Conservation (phyloP, 2,797 vertebrate species). For the Centropyge bicolor region DNA sequence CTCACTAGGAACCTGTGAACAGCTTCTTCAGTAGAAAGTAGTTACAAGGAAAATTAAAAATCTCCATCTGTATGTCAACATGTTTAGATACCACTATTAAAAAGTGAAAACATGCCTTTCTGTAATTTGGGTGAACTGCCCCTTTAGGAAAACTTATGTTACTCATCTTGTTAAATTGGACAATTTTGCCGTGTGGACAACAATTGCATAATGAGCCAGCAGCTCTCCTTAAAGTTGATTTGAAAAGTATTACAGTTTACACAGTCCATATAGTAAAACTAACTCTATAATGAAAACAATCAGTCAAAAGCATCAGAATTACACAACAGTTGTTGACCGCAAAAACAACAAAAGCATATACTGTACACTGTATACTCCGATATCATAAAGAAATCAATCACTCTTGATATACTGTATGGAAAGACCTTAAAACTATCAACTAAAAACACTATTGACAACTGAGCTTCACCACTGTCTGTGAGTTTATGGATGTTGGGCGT, state of each 20-base stretch:
- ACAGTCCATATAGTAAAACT: slow-evolving; percentile 56
- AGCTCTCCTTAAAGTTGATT: slow-evolving; percentile 60
- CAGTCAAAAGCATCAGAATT: slow-evolving; percentile 67
- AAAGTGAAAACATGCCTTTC: neutral
- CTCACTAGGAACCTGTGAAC: neutral
- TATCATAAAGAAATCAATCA: slow-evolving; percentile 59
- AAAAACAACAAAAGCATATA: slow-evolving; percentile 59
- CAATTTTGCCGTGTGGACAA: slow-evolving; percentile 50
- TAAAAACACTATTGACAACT: slow-evolving; percentile 59
- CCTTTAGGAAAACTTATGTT: neutral
- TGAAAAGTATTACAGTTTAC: slow-evolving; percentile 49
- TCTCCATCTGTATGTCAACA: neutral
- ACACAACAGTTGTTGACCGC: slow-evolving; percentile 54
- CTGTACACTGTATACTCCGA: slow-evolving; percentile 66
- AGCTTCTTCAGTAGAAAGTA: neutral
- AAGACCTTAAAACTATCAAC: slow-evolving; percentile 58
- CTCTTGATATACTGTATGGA: slow-evolving; percentile 55
- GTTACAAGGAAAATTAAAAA: too few relatives aligned
- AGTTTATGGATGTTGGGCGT: slow-evolving; percentile 64
- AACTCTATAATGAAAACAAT: slow-evolving; percentile 61
- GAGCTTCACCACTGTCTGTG: slow-evolving; percentile 68
- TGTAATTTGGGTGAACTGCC: slow-evolving; percentile 4
- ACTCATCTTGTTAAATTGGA: slow-evolving; percentile 48
- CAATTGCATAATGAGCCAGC: slow-evolving; percentile 71
- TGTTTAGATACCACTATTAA: slow-evolving; percentile 4